These are phyloP conservation scores for Hesperia comma DNA, from an alignment of 2,888 invertebrate species.

Conservation along the genomic window DNA sequence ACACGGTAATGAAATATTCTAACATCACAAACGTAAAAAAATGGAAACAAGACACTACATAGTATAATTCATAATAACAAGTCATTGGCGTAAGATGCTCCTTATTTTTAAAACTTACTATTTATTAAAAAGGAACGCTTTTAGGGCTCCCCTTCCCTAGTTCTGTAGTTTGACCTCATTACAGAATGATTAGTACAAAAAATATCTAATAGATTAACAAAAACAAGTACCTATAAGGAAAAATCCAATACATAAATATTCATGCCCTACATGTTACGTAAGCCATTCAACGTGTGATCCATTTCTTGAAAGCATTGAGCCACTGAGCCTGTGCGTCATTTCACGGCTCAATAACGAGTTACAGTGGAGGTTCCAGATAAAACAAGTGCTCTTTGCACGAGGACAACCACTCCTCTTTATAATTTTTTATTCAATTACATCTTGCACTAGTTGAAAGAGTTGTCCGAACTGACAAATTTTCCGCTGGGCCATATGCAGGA, in stretches of 20 bases:
- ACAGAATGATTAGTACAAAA: no score
- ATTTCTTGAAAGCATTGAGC: slow-evolving; percentile 9
- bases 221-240: not conserved
- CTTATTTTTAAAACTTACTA: no score
- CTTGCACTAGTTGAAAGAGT: slow-evolving; percentile 5
- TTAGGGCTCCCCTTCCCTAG: no score
- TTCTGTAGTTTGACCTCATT: no score
- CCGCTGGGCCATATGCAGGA: not conserved
- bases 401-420: slow-evolving; percentile 71
- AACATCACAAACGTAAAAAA: no score
- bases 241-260: not conserved
- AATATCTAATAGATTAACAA: slow-evolving; percentile 8
- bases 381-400: slow-evolving; percentile 70
- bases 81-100: no score
- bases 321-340: slow-evolving; percentile 1
- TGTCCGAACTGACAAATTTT: not conserved
- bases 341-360: slow-evolving; percentile 21
- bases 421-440: slow-evolving; percentile 16
- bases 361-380: slow-evolving; percentile 13
- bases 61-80: no score
- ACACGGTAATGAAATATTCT: no score
- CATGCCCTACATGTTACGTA: not conserved
- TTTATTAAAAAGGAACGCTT: no score
- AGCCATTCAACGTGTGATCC: not conserved
- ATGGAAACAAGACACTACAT: no score